phyloP scores from a whole-genome alignment of 2,113 vertebrate genomes.

The Pachyramphus minor region DNA sequence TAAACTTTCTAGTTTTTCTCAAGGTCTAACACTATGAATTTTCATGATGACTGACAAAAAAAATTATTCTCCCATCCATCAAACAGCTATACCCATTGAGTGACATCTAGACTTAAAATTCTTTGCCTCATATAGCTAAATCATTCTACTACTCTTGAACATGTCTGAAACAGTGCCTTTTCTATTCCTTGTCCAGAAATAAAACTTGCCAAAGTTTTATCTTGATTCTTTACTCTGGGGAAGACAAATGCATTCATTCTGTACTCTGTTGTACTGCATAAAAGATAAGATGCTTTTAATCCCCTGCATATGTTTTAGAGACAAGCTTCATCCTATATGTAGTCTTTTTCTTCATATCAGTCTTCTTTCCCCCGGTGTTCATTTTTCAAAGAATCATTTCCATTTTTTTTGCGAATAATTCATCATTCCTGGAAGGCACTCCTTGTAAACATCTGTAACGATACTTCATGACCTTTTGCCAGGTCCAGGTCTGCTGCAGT shows the following conservation, averaged over 20 bases:
- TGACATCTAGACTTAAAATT: background rate
- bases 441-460: background rate
- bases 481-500: background rate
- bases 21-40: background rate
- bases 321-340: background rate
- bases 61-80: background rate
- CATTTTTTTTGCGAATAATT: background rate
- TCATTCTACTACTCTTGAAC: background rate
- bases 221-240: background rate
- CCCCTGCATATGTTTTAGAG: background rate
- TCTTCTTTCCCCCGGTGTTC: background rate
- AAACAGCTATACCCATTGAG: background rate
- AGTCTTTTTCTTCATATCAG: background rate
- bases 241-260: background rate
- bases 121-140: background rate
- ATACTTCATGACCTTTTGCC: background rate
- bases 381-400: background rate
- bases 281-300: background rate
- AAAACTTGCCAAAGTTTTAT: background rate
- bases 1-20: background rate
- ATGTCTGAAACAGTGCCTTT: background rate
- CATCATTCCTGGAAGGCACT: background rate
- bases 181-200: background rate
- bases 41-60: background rate
- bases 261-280: background rate